A percentile compares a stretch with the other conserved stretches of the same genome.
These are phyloP conservation scores for Pachypanchax playfairii DNA, from an alignment of 2,113 vertebrate genomes.

Conservation along the genomic window DNA sequence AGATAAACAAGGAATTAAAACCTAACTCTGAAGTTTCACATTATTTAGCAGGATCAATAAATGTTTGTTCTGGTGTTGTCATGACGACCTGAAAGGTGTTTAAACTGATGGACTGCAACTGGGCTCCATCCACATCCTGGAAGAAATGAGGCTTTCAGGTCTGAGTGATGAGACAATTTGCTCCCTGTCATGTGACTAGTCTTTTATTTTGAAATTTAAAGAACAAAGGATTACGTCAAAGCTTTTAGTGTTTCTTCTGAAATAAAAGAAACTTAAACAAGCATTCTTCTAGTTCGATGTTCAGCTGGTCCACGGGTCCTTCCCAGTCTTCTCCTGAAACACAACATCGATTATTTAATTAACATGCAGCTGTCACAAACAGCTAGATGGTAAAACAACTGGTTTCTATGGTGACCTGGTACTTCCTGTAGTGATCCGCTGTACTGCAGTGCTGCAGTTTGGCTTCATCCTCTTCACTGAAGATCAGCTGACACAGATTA, in stretches of 20 bases:
- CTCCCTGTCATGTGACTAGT: not conserved
- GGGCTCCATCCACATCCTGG: not conserved
- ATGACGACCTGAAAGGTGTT: no score
- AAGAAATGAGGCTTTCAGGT: no score
- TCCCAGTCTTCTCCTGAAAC: slow-evolving; percentile 58
- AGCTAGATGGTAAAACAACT: not conserved
- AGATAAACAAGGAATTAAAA: no score
- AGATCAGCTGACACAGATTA: slow-evolving; percentile 76
- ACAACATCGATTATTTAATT: not conserved
- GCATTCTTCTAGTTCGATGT: not conserved
- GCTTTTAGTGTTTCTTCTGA: not conserved
- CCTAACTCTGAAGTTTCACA: no score
- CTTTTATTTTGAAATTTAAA: slow-evolving; percentile 11
- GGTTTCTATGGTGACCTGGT: slow-evolving; percentile 42
- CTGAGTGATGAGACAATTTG: no score
- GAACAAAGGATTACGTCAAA: no score
- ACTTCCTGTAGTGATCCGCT: slow-evolving; percentile 68
- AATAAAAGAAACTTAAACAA: not conserved
- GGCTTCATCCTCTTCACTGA: slow-evolving; percentile 75
- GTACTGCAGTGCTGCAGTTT: slow-evolving; percentile 78
- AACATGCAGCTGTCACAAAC: not conserved
- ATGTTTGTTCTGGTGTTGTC: not conserved
- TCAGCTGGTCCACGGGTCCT: slow-evolving; percentile 43
- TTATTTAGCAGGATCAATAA: not conserved
- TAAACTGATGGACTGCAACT: no score